Conservation (phyloP, 2,888 invertebrate genomes). For the Chymomyza fuscimana region DNA sequence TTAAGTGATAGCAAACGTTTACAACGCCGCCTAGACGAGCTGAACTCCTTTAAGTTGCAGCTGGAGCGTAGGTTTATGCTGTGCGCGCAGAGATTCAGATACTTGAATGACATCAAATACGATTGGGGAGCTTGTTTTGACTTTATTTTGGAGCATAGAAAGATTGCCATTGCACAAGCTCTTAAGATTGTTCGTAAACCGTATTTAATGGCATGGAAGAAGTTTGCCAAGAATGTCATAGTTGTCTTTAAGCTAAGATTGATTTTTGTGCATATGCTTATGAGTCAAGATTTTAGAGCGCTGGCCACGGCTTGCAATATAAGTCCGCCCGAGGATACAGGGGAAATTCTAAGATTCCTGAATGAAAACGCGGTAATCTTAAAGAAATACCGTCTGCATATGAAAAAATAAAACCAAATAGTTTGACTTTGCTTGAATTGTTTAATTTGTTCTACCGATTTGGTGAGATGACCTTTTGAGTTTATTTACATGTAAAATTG, state of each 20-base stretch:
- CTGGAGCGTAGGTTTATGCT: conserved; percentile 36
- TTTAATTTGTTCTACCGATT: conserved; percentile 54
- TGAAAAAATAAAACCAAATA: not conserved
- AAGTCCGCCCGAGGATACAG: not conserved
- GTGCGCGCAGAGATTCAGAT: conserved; percentile 37
- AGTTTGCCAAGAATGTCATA: not conserved
- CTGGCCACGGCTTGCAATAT: not conserved
- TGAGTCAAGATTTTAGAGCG: not conserved
- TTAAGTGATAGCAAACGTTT: conserved; percentile 6
- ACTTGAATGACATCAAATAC: conserved; percentile 32
- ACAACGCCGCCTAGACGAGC: conserved; percentile 20
- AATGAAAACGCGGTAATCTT: not conserved
- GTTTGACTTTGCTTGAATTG: conserved; percentile 40
- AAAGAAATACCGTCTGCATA: not conserved
- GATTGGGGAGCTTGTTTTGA: conserved; percentile 27
- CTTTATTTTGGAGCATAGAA: not conserved
- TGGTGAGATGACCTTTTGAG: conserved; percentile 27
- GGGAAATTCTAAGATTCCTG: not conserved
- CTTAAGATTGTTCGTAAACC: not conserved
- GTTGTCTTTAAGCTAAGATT: not conserved
- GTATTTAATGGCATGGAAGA: not conserved
- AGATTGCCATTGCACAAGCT: not conserved
- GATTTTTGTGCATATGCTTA: not conserved
- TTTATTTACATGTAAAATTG: conserved; percentile 56
- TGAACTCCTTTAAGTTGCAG: conserved; percentile 35